These are phyloP conservation scores for Papilio glaucus DNA, from an alignment of 1,140 invertebrate species.

Conservation along the genomic window DNA sequence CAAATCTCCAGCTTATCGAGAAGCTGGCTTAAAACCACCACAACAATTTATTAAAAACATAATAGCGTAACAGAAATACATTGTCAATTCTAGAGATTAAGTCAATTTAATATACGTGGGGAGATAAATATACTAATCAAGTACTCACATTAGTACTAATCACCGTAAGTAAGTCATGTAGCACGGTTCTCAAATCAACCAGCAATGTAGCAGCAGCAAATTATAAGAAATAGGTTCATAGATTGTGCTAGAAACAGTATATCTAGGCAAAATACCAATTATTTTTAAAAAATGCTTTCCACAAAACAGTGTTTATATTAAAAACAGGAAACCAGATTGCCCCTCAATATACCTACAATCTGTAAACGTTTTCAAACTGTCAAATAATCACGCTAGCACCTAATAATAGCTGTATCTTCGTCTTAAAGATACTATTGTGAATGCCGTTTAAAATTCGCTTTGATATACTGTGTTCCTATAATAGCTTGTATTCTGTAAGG, in stretches of 20 bases:
- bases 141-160: no score
- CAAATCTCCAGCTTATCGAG: no score
- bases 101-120: no score
- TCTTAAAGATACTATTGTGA: conserved; percentile 74
- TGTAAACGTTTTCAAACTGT: conserved; percentile 83
- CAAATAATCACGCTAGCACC: conserved; percentile 81
- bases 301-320: conserved; percentile 79
- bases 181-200: no score
- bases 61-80: no score
- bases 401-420: conserved; percentile 78
- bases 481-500: conserved; percentile 35
- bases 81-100: no score
- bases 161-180: no score
- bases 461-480: conserved; percentile 28
- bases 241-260: conserved; percentile 56
- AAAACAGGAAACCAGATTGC: conserved; percentile 81
- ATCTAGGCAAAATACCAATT: conserved; percentile 56
- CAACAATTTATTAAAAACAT: no score
- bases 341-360: conserved; percentile 76
- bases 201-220: not conserved
- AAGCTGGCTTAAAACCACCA: no score
- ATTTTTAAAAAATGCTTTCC: conserved; percentile 61
- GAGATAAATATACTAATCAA: no score
- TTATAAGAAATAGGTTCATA: not conserved
- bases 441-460: conserved; percentile 60